phyloP scores from a whole-genome alignment of 53 echinoderm and acorn worm genomes.

The Patiria pectinifera region DNA sequence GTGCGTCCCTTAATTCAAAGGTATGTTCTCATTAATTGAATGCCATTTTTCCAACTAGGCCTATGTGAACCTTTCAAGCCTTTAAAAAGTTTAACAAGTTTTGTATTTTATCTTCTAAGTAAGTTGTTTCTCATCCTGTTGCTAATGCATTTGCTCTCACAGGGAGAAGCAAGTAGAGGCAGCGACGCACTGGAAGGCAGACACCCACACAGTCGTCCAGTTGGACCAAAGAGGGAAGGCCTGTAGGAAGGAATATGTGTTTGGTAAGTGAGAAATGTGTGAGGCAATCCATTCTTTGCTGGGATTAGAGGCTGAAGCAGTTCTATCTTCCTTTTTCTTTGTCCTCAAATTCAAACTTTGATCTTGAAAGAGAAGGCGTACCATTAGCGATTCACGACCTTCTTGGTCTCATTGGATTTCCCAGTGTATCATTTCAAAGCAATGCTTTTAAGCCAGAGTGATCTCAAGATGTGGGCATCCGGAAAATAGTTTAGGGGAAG shows the following conservation, averaged over 20 bases:
- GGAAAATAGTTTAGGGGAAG: too few species aligned
- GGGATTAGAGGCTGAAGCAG: neutral
- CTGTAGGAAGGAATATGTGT: constrained; percentile 73
- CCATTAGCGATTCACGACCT: too few species aligned
- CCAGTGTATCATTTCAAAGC: too few species aligned
- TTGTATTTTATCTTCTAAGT: neutral
- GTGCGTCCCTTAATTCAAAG: constrained; percentile 84
- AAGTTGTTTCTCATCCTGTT: neutral
- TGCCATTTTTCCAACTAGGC: neutral
- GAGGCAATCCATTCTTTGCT: neutral
- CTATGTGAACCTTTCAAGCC: neutral
- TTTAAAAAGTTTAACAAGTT: neutral
- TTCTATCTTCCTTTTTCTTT: too few species aligned
- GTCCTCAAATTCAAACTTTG: too few species aligned
- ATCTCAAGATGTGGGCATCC: too few species aligned
- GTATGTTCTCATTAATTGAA: constrained; percentile 39
- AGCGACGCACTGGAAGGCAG: constrained; percentile 73
- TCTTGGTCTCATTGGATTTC: too few species aligned
- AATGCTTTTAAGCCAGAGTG: too few species aligned
- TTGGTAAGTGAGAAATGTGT: constrained; percentile 64
- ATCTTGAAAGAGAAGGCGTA: too few species aligned
- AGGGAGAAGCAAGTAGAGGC: constrained; percentile 72
- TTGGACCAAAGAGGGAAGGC: constrained; percentile 54
- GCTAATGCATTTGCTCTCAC: neutral
- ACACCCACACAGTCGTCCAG: constrained; percentile 72